These are phyloP conservation scores for Tauraco hartlaubi DNA, from an alignment of 2,797 vertebrate species.

Conservation along the genomic window DNA sequence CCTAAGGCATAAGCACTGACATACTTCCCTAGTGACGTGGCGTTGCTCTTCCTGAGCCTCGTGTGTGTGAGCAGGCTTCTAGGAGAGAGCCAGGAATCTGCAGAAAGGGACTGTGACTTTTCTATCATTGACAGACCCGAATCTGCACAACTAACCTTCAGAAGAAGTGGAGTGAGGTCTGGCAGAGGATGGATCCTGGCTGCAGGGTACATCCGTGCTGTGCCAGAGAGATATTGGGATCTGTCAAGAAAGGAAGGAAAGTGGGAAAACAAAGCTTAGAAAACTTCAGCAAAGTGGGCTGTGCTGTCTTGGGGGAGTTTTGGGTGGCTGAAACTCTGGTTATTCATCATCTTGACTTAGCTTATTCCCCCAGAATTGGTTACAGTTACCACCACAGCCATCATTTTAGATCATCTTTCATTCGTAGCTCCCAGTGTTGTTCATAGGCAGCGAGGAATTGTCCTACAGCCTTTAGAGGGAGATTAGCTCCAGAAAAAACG, in stretches of 20 bases:
- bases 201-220: neutral
- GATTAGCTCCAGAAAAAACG: neutral
- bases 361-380: neutral
- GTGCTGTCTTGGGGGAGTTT: neutral
- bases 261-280: neutral
- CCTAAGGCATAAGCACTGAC: neutral
- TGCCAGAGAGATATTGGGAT: neutral
- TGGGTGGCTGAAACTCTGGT: neutral
- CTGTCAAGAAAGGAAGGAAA: too few species aligned
- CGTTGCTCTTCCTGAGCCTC: neutral
- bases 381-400: neutral
- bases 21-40: fast-evolving
- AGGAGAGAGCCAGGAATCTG: neutral
- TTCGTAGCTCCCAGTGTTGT: neutral
- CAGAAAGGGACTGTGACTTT: neutral
- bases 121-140: neutral
- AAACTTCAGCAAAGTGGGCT: neutral
- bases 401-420: neutral
- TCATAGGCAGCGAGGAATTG: neutral
- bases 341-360: neutral
- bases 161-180: neutral
- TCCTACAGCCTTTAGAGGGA: neutral
- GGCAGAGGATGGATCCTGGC: neutral
- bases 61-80: neutral
- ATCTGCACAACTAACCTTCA: neutral